Conservation (phyloP, 2,113 vertebrate species). For the Suncus etruscus region DNA sequence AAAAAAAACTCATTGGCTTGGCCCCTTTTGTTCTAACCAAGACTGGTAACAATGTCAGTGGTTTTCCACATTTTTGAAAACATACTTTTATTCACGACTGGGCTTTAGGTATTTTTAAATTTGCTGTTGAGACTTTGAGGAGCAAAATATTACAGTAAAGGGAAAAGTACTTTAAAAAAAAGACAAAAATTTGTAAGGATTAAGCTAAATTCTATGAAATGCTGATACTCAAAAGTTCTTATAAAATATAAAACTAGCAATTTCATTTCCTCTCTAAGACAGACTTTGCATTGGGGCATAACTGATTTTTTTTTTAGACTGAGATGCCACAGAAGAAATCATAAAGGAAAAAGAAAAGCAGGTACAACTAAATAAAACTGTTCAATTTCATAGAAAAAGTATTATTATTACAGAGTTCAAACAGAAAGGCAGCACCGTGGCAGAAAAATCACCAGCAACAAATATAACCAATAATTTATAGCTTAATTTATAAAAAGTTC, state of each 20-base stretch:
- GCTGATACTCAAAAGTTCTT: not conserved
- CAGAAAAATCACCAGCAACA: constrained; percentile 20
- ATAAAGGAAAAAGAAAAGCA: constrained; percentile 10
- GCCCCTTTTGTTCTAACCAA: not conserved
- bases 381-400: constrained; percentile 29
- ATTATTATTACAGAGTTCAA: not conserved
- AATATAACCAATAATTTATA: constrained; percentile 17
- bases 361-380: constrained; percentile 13
- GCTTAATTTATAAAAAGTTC: constrained; percentile 19
- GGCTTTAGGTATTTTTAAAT: not conserved
- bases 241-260: constrained; percentile 30
- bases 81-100: constrained; percentile 19
- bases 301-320: not conserved
- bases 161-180: constrained; percentile 24
- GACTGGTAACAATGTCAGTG: not conserved
- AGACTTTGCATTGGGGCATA: not conserved
- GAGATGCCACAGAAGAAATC: constrained; percentile 47
- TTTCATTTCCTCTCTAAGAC: constrained; percentile 31
- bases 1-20: not conserved
- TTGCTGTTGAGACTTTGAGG: not conserved
- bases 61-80: constrained; percentile 1
- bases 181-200: not conserved
- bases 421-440: not conserved
- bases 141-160: constrained; percentile 28
- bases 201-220: not conserved